Percentiles rank a stretch among this genome's conserved stretches.
These are phyloP conservation scores for Barbus barbus DNA, from an alignment of 2,113 vertebrate species.

Conservation along the genomic window DNA sequence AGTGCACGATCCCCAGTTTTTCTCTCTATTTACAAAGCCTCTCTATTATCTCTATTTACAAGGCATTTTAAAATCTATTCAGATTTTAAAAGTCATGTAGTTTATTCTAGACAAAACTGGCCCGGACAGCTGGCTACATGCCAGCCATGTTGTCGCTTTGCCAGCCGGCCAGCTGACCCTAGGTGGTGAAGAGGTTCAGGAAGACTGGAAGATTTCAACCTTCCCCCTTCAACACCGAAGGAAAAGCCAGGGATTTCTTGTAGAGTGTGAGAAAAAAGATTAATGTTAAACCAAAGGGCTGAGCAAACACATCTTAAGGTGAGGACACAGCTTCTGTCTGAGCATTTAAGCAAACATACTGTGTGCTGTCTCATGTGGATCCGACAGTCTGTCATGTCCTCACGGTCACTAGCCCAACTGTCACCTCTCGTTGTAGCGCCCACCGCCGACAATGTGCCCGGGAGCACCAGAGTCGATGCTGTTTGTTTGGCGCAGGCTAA, in stretches of 20 bases:
- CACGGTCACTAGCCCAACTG: slow-evolving; percentile 39
- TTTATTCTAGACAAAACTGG: slow-evolving; percentile 6
- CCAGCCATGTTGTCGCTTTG: slow-evolving; percentile 26
- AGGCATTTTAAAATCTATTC: no score
- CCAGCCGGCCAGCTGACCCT: not conserved
- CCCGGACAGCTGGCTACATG: slow-evolving; percentile 16
- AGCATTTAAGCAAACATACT: slow-evolving; percentile 52
- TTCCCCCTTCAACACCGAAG: not conserved
- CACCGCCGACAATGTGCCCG: slow-evolving; percentile 1
- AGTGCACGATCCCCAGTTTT: not conserved
- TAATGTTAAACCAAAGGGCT: slow-evolving; percentile 48
- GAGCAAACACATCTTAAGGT: slow-evolving; percentile 51
- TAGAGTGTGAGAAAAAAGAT: slow-evolving; percentile 38
- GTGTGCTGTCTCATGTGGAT: slow-evolving; percentile 27
- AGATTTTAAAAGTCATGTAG: not conserved
- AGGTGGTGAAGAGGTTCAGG: not conserved
- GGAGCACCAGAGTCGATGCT: slow-evolving; percentile 34
- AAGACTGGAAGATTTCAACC: not conserved
- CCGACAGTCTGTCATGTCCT: slow-evolving; percentile 31
- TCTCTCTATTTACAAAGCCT: not conserved
- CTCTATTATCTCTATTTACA: not conserved
- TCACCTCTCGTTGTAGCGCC: slow-evolving; percentile 33
- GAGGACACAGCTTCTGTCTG: slow-evolving; percentile 40
- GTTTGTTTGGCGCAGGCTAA: slow-evolving; percentile 57
- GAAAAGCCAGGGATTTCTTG: slow-evolving; percentile 42